Evolutionary conservation across 92 coral and sea anemone species (phyloP), one percentile per base, ranked within the genome.

Genomic region (Micromussa lordhowensis): DNA sequence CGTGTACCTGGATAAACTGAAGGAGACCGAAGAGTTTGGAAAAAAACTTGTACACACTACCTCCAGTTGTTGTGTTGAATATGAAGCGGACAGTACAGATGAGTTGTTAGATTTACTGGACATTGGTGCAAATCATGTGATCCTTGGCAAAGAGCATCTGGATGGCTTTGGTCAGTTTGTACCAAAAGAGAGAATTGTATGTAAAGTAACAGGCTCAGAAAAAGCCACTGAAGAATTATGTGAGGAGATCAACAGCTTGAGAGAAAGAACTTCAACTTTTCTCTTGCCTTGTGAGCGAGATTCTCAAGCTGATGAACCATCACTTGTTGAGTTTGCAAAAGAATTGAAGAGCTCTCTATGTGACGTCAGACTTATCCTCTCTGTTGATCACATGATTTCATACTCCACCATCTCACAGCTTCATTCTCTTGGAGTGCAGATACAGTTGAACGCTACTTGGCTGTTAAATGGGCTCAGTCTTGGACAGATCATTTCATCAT

Each of bases 401-500:
- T 82, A 26, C 75, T 34, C 92, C 5, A 82, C 81, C 66, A 78
- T 89, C 55, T 75, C 40, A 10, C 77, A 84, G 36, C 74, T 90
- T 26, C 93, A 90, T 29, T 19, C 26, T 75, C 90, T 85, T 32
- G 90, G 79, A 12, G 75, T 90, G 44, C 77, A 90, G 18, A 68
- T 90, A 24, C 82, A 73, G 68, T 17, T 86, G 26, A 35, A 74
- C 68, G 75, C 86, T n/a, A 73, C 81, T 32, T 73, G 54, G 31
- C 78, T 90, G 53, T 78, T 64, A 44, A 74, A 49, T 59, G 82
- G 24, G 18, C 34, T 90, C 63, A 85, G 87, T 72, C 86, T 90
- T 74, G 93, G 93, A 21, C 77, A 79, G 57, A 66, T 86, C 53
- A 86, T 90, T 35, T 83, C 82, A 58, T 57, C 86, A 11, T 90